These are phyloP conservation scores for Euschistus heros DNA, from an alignment of 1,140 invertebrate species.

Conservation along the genomic window DNA sequence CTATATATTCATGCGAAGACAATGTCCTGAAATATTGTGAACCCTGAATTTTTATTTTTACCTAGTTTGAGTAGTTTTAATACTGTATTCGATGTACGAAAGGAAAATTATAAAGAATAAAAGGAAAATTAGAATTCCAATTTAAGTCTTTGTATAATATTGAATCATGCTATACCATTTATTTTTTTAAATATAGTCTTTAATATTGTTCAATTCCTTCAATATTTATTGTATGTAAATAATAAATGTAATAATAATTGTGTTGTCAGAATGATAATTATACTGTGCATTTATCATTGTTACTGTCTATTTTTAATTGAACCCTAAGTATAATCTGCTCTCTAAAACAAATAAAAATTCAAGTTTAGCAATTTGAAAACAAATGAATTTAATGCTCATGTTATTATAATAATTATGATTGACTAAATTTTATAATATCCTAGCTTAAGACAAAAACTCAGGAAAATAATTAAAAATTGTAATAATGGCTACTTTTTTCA, in stretches of 20 bases:
- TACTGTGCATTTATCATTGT: no score
- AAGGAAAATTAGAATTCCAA: not conserved
- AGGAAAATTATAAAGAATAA: not conserved
- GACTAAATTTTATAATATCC: no score
- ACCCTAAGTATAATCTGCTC: no score
- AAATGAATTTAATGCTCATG: no score
- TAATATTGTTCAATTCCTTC: not conserved
- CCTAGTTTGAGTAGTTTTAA: not conserved
- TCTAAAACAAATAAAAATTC: no score
- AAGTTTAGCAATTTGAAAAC: no score
- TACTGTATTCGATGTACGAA: not conserved
- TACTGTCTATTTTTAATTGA: no score
- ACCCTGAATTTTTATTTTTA: not conserved
- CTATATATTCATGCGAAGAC: not conserved
- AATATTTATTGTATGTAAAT: slow-evolving; percentile 3
- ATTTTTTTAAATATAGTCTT: slow-evolving; percentile 7
- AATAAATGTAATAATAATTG: not conserved
- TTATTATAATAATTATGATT: no score
- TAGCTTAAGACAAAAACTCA: no score
- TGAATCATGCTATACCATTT: slow-evolving; percentile 6
- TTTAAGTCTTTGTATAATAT: not conserved
- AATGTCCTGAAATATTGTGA: not conserved
- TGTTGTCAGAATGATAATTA: no score
- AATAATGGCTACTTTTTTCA: no score
- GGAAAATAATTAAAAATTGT: no score